These are phyloP conservation scores for Sceloporus undulatus DNA, from an alignment of 2,113 vertebrate genomes.

Conservation along the genomic window DNA sequence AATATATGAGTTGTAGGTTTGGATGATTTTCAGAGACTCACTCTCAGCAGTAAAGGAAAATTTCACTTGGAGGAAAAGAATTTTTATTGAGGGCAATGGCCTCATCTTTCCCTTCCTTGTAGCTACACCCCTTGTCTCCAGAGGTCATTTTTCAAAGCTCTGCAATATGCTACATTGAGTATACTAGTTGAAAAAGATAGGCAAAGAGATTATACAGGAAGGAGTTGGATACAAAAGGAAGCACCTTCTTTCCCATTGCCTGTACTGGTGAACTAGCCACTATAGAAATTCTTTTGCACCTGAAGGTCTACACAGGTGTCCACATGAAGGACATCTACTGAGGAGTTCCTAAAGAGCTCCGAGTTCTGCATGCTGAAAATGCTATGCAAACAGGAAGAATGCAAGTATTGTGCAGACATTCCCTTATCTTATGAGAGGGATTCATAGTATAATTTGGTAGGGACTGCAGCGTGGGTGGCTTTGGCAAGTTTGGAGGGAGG, in stretches of 20 bases:
- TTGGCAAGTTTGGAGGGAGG: neutral
- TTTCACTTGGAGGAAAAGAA: too few relatives aligned
- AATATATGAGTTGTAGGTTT: too few relatives aligned
- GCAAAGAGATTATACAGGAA: neutral
- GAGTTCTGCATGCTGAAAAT: neutral
- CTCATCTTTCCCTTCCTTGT: too few relatives aligned
- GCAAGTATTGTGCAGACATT: neutral
- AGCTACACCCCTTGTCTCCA: too few relatives aligned
- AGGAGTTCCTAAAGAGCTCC: neutral
- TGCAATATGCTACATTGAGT: neutral
- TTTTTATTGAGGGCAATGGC: too few relatives aligned
- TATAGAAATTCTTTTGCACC: neutral
- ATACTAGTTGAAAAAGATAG: neutral
- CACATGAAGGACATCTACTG: neutral
- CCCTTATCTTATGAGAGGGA: neutral
- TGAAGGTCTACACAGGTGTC: neutral
- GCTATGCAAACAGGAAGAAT: neutral
- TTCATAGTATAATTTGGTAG: neutral
- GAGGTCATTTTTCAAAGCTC: neutral
- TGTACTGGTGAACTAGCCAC: too few relatives aligned
- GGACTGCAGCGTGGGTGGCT: neutral
- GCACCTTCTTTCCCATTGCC: too few relatives aligned
- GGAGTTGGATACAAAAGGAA: too few relatives aligned
- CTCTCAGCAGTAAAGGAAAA: neutral
- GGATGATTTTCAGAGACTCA: neutral